phyloP scores from a whole-genome alignment of 2,797 vertebrate species.

The Leontocebus nigricollis region DNA sequence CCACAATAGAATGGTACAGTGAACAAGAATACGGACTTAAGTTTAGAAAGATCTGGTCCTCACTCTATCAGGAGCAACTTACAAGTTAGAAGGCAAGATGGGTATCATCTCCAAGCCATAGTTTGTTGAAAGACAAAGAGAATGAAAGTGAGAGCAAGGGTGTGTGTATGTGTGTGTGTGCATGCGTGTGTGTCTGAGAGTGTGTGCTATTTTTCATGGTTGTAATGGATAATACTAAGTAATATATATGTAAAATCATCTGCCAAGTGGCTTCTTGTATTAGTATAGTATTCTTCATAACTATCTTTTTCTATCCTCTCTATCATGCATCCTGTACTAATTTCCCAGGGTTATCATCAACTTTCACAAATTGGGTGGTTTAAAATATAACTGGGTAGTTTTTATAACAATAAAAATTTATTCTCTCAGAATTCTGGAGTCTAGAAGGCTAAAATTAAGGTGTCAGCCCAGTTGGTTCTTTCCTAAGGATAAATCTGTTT shows the following conservation, averaged over 20 bases:
- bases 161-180: background rate
- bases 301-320: background rate
- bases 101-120: background rate
- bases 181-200: rapidly evolving
- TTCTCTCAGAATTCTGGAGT: background rate
- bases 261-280: background rate
- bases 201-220: background rate
- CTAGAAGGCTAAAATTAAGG: background rate
- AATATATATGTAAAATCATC: background rate
- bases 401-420: background rate
- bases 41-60: background rate
- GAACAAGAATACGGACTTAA: background rate
- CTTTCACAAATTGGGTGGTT: background rate
- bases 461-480: background rate
- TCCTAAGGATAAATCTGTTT: background rate
- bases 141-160: background rate
- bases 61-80: background rate
- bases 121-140: background rate
- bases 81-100: background rate
- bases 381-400: background rate
- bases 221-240: background rate
- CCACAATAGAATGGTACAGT: background rate
- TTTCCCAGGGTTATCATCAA: background rate
- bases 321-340: background rate
- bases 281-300: background rate